A percentile compares a stretch with the other conserved stretches of the same genome.
Conservation (phyloP, 2,888 invertebrate genomes). For the Sthenelais limicola region DNA sequence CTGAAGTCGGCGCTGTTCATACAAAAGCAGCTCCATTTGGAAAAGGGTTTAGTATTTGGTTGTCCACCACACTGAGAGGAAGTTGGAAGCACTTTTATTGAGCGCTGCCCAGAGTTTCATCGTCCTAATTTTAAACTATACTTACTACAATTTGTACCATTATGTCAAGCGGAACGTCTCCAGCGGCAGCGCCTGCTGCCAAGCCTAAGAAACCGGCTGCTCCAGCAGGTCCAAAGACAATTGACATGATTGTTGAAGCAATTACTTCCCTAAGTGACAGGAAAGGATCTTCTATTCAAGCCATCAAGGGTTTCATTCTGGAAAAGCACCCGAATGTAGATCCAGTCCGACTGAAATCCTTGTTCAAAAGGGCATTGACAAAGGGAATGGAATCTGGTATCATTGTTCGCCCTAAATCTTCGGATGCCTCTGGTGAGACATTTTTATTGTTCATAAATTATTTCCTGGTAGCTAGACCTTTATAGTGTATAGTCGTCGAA, state of each 20-base stretch:
- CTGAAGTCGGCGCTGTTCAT: too few relatives aligned
- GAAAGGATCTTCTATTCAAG: slow-evolving; percentile 56
- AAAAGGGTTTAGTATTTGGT: too few relatives aligned
- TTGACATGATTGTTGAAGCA: slow-evolving; percentile 35
- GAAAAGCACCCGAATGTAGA: slow-evolving; percentile 55
- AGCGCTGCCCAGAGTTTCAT: too few relatives aligned
- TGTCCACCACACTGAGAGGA: too few relatives aligned
- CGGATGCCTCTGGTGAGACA: slow-evolving; percentile 49
- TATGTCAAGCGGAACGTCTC: too few relatives aligned
- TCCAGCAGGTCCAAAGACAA: slow-evolving; percentile 17
- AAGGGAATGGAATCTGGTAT: slow-evolving; percentile 54
- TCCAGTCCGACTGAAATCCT: slow-evolving; percentile 47
- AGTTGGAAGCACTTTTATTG: too few relatives aligned
- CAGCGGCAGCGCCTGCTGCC: background rate
- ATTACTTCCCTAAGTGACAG: slow-evolving; percentile 20
- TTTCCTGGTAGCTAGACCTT: background rate
- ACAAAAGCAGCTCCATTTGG: too few relatives aligned
- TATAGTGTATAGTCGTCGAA: too few relatives aligned
- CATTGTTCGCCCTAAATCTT: slow-evolving; percentile 54
- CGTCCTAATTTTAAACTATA: too few relatives aligned
- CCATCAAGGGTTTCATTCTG: slow-evolving; percentile 56
- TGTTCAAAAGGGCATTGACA: slow-evolving; percentile 54
- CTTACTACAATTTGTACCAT: too few relatives aligned
- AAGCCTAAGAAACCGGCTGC: background rate
- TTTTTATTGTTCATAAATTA: background rate